Conservation (phyloP, 2,797 vertebrate species). For the Hemibagrus guttatus region DNA sequence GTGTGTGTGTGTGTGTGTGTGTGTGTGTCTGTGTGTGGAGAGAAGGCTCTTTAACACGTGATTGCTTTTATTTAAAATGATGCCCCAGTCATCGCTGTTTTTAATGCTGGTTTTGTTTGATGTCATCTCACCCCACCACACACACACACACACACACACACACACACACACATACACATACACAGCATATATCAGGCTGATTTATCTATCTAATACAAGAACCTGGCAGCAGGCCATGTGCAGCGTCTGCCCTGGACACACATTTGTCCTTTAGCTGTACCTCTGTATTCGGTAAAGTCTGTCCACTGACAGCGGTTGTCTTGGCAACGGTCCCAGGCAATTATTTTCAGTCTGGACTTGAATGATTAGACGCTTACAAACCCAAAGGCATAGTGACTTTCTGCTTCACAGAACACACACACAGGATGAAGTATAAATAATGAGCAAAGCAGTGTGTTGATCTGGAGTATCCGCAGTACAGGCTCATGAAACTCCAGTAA, state of each 20-base stretch:
- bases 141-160: not conserved
- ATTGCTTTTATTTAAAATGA: not conserved
- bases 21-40: not conserved
- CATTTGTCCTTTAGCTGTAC: slow-evolving; percentile 14
- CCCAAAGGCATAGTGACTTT: too few relatives aligned
- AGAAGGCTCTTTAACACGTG: not conserved
- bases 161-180: slow-evolving; percentile 18
- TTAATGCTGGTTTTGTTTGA: not conserved
- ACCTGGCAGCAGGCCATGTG: slow-evolving; percentile 26
- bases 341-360: not conserved
- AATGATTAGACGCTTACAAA: not conserved
- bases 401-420: not conserved
- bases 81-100: not conserved
- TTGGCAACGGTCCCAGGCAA: not conserved
- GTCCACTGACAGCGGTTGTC: not conserved
- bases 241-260: not conserved
- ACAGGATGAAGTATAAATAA: not conserved
- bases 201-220: slow-evolving; percentile 22
- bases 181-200: slow-evolving; percentile 5
- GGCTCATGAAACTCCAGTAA: not conserved
- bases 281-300: not conserved
- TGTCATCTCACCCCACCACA: not conserved
- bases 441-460: not conserved
- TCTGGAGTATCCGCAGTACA: not conserved
- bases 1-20: slow-evolving; percentile 30